Conservation (phyloP, 1,140 invertebrate genomes). For the Pachypsylla venusta region DNA sequence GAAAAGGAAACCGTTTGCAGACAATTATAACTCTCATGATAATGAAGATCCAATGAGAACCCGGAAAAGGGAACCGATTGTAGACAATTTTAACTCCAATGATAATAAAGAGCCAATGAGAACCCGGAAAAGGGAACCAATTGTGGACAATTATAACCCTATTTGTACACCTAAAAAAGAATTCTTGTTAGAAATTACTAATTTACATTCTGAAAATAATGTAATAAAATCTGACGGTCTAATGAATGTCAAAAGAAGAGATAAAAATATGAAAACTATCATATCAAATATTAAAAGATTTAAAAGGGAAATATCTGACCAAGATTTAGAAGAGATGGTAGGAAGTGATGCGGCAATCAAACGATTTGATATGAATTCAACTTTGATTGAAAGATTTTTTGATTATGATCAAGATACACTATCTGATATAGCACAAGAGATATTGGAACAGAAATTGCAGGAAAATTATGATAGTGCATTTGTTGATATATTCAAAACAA, state of each 20-base stretch:
- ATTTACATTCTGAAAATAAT: too few species aligned
- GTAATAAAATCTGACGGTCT: too few species aligned
- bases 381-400: not conserved
- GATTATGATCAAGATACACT: not conserved
- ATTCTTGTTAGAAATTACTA: too few species aligned
- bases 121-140: too few species aligned
- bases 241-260: too few species aligned
- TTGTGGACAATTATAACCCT: too few species aligned
- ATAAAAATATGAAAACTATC: too few species aligned
- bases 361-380: not conserved
- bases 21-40: not conserved
- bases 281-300: too few species aligned
- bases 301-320: too few species aligned
- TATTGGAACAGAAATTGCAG: not conserved
- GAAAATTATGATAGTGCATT: conserved; percentile 7
- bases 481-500: not conserved
- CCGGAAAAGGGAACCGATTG: conserved; percentile 3
- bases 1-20: not conserved
- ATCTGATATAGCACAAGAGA: not conserved
- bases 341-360: not conserved
- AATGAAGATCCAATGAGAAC: conserved; percentile 4
- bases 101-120: too few species aligned
- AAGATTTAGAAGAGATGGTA: not conserved
- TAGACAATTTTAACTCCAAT: too few species aligned
- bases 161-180: too few species aligned